phyloP scores from a whole-genome alignment of 2,113 vertebrate genomes.

The Callospermophilus lateralis region DNA sequence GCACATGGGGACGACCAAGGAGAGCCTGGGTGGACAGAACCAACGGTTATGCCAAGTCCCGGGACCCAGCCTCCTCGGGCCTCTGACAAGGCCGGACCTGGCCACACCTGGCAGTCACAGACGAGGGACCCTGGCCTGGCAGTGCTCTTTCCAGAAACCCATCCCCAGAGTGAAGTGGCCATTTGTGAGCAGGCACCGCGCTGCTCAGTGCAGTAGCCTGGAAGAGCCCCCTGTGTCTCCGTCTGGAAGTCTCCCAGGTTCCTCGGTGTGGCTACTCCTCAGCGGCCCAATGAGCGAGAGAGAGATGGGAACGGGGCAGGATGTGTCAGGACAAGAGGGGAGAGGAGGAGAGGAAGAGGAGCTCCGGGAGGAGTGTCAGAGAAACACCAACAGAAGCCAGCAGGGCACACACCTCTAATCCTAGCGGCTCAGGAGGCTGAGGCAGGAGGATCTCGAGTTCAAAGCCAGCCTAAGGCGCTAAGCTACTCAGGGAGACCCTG shows the following conservation, averaged over 20 bases:
- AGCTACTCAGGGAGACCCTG: too few species aligned
- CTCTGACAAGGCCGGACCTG: rapidly evolving
- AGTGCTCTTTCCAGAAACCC: background rate
- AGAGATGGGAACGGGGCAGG: background rate
- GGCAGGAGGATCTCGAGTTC: too few species aligned
- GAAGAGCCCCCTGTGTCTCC: too few species aligned
- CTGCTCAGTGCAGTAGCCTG: background rate
- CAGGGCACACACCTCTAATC: too few species aligned
- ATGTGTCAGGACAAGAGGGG: background rate
- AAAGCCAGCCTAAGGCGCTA: too few species aligned
- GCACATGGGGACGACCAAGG: too few species aligned
- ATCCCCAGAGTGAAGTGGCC: background rate
- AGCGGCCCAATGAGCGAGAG: too few species aligned
- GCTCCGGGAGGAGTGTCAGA: background rate
- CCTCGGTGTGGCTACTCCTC: background rate
- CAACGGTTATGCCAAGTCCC: background rate
- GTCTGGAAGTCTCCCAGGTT: background rate
- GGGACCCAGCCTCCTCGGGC: background rate
- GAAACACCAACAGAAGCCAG: too few species aligned
- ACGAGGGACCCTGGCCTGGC: background rate
- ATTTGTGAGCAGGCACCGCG: background rate
- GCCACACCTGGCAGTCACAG: background rate
- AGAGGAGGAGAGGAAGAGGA: background rate
- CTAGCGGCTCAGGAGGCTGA: too few species aligned
- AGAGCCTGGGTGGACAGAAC: background rate